Percentiles rank a stretch among this genome's conserved stretches.
phyloP scores from a whole-genome alignment of 2,113 vertebrate genomes.

The Nibea coibor region DNA sequence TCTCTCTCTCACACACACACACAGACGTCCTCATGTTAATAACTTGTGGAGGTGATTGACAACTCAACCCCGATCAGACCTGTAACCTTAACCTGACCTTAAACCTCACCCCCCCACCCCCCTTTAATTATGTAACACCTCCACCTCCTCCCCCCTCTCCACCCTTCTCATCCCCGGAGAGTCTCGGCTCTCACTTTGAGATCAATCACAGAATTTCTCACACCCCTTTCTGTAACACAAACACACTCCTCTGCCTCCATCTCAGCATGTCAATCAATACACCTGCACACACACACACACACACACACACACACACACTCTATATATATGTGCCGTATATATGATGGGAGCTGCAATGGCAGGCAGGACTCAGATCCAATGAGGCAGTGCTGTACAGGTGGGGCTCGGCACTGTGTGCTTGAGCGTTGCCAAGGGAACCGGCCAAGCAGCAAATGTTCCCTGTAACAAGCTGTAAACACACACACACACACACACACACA shows the following conservation, averaged over 20 bases:
- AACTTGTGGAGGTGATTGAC: conserved; percentile 49
- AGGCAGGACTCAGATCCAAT: conserved; percentile 50
- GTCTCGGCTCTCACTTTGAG: conserved; percentile 17
- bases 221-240: conserved; percentile 5
- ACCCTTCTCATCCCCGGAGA: not conserved
- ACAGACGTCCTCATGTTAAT: conserved; percentile 8
- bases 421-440: conserved; percentile 83
- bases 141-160: not conserved
- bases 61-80: conserved; percentile 40
- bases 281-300: not conserved
- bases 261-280: conserved; percentile 17
- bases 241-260: conserved; percentile 4
- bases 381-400: conserved; percentile 63
- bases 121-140: not conserved
- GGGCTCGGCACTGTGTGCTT: conserved; percentile 61
- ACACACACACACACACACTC: too few relatives aligned
- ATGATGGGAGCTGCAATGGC: conserved; percentile 45
- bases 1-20: not conserved
- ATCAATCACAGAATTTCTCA: conserved; percentile 33
- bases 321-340: not conserved
- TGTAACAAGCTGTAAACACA: conserved; percentile 56
- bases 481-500: too few relatives aligned
- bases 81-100: conserved; percentile 63
- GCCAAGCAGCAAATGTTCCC: conserved; percentile 73
- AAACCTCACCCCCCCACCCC: not conserved